Conservation (phyloP, 2,113 vertebrate species). For the Isichthys henryi region DNA sequence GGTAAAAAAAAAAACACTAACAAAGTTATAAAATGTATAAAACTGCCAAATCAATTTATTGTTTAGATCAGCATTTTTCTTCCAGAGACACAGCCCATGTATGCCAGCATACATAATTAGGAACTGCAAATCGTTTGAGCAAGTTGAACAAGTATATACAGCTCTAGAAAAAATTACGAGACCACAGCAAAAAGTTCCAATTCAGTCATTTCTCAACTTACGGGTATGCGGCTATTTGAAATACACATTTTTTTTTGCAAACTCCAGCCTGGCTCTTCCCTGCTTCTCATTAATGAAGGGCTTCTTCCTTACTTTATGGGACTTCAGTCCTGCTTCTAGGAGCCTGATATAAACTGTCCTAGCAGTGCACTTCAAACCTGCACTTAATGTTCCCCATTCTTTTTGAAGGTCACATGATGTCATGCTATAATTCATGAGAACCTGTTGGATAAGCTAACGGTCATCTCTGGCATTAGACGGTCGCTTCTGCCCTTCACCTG, state of each 20-base stretch:
- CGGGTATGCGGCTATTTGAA: neutral
- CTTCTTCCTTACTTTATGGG: neutral
- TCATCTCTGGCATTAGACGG: no score
- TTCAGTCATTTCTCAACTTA: neutral
- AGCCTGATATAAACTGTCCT: neutral
- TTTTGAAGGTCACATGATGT: neutral
- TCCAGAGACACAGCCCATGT: neutral
- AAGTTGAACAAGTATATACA: neutral
- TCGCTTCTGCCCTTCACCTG: no score
- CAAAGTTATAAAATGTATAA: neutral
- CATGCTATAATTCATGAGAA: no score
- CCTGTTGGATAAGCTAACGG: no score
- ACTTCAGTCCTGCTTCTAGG: neutral
- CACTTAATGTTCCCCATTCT: neutral
- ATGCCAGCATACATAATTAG: constrained; percentile 15
- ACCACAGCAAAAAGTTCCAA: neutral
- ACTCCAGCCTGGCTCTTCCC: neutral
- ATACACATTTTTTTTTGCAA: neutral
- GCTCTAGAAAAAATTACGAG: neutral
- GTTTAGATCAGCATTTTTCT: neutral
- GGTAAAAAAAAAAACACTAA: neutral
- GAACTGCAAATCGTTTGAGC: neutral
- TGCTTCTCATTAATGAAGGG: neutral
- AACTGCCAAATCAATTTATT: neutral
- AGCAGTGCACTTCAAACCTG: neutral